Percentiles rank a stretch among this genome's conserved stretches.
These are phyloP conservation scores for Machimus atricapillus DNA, from an alignment of 2,888 invertebrate genomes.

Conservation along the genomic window DNA sequence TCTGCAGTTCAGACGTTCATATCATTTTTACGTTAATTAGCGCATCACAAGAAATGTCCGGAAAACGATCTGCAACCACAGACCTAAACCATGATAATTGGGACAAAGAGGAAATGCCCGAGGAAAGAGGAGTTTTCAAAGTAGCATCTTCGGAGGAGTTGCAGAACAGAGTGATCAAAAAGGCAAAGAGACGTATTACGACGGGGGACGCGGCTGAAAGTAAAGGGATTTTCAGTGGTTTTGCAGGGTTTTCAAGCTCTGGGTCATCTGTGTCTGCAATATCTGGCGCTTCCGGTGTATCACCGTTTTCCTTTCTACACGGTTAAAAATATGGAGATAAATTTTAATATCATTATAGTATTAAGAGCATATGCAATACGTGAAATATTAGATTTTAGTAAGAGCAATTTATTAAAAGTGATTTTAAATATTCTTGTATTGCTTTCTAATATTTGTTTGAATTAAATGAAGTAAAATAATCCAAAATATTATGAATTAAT, in stretches of 20 bases:
- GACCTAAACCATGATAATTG: slow-evolving; percentile 86
- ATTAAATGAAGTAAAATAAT: too few relatives aligned
- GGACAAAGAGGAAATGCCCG: slow-evolving; percentile 78
- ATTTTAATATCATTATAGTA: too few relatives aligned
- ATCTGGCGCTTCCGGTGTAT: slow-evolving; percentile 45
- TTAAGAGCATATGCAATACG: too few relatives aligned
- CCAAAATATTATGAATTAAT: too few relatives aligned
- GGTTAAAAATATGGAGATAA: too few relatives aligned
- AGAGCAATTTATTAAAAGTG: too few relatives aligned
- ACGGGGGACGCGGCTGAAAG: slow-evolving; percentile 37
- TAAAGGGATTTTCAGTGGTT: slow-evolving; percentile 73
- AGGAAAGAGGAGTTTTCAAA: slow-evolving; percentile 78
- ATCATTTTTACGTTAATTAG: neutral
- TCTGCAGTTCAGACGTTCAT: neutral
- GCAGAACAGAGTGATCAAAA: slow-evolving; percentile 78
- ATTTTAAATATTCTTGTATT: too few relatives aligned
- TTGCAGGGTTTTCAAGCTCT: slow-evolving; percentile 64
- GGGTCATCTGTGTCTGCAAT: slow-evolving; percentile 47
- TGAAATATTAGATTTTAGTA: too few relatives aligned
- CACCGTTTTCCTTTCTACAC: slow-evolving; percentile 55
- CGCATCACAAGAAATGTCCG: slow-evolving; percentile 66
- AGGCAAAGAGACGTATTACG: slow-evolving; percentile 68
- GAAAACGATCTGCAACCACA: slow-evolving; percentile 76
- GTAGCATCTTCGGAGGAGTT: slow-evolving; percentile 74
- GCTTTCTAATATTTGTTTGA: too few relatives aligned